Conservation (phyloP, 1,140 invertebrate genomes). For the Anastrepha ludens region DNA sequence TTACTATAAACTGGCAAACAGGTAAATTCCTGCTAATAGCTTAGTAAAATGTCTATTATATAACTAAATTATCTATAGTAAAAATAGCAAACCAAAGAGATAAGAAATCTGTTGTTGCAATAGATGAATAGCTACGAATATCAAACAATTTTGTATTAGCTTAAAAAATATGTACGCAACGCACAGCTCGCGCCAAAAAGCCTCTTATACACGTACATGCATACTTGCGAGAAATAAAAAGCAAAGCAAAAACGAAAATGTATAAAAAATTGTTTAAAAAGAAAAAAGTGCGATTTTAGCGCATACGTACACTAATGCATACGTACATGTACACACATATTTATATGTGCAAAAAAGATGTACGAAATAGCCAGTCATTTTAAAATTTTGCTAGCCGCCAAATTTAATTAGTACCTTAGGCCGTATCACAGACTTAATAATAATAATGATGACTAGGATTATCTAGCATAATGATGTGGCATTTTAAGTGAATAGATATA, state of each 20-base stretch:
- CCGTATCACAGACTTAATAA: not conserved
- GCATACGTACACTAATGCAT: not conserved
- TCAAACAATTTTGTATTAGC: slow-evolving; percentile 28
- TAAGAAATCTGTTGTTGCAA: slow-evolving; percentile 15
- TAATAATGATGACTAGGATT: not conserved
- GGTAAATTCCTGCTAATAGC: not conserved
- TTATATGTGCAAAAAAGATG: not conserved
- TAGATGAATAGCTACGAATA: slow-evolving; percentile 7
- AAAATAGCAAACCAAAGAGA: slow-evolving; percentile 41
- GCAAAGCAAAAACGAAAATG: not conserved
- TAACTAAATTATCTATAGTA: slow-evolving; percentile 40
- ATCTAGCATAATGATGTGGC: not conserved
- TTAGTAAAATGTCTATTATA: slow-evolving; percentile 22
- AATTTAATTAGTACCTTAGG: slow-evolving; percentile 33
- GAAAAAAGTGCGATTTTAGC: slow-evolving; percentile 39
- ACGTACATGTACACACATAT: not conserved
- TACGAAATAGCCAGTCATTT: not conserved
- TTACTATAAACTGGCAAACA: not conserved
- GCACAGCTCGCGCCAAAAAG: slow-evolving; percentile 30
- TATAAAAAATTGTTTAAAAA: not conserved
- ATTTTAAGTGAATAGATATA: slow-evolving; percentile 22
- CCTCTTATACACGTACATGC: not conserved
- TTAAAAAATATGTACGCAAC: slow-evolving; percentile 22
- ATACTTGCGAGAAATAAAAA: not conserved
- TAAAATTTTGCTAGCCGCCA: not conserved